These are phyloP conservation scores for Galago senegalensis DNA, from an alignment of 2,797 vertebrate species.

Conservation along the genomic window DNA sequence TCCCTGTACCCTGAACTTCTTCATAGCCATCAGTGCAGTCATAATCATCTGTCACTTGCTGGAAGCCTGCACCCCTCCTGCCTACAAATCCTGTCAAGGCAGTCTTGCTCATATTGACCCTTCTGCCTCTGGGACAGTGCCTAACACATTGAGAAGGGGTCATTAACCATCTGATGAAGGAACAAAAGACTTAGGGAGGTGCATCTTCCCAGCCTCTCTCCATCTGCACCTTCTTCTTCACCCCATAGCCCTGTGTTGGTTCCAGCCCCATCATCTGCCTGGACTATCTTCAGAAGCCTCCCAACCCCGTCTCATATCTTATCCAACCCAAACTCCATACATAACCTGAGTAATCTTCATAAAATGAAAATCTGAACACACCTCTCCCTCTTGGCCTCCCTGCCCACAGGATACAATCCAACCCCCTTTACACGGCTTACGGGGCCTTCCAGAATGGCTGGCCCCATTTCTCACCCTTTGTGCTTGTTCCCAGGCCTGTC, in stretches of 20 bases:
- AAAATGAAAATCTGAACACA: not conserved
- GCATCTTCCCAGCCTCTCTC: not conserved
- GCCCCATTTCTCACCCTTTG: not conserved
- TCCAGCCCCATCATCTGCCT: not conserved
- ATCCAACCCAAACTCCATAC: not conserved
- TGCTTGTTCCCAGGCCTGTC: rapidly evolving
- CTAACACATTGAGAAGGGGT: not conserved
- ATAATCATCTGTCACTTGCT: too few species aligned
- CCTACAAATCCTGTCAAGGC: not conserved
- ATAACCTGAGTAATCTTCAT: not conserved
- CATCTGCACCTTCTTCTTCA: not conserved
- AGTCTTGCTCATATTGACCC: not conserved
- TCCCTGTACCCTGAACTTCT: not conserved
- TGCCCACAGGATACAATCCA: not conserved
- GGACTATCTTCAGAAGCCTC: not conserved
- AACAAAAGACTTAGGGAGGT: not conserved
- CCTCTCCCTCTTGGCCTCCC: not conserved
- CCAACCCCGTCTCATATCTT: rapidly evolving
- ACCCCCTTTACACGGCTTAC: not conserved
- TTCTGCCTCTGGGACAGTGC: not conserved
- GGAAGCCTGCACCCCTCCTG: not conserved
- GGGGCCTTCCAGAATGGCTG: not conserved
- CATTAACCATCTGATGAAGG: not conserved
- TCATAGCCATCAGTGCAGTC: not conserved
- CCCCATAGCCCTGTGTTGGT: rapidly evolving